Conservation (phyloP, 2,113 vertebrate genomes). For the Oophaga pumilio region DNA sequence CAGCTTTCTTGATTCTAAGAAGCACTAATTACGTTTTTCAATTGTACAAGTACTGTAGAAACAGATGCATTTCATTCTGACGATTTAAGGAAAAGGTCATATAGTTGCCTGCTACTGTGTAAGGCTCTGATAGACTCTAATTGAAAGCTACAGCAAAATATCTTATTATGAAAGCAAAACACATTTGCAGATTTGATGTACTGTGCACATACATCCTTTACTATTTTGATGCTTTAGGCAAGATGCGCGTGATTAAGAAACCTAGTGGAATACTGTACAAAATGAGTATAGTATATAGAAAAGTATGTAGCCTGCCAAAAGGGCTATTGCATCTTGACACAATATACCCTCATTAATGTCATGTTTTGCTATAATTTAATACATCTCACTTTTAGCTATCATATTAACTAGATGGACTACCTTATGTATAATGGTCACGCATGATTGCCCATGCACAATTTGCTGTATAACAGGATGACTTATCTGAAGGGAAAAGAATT, state of each 20-base stretch:
- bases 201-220: background rate
- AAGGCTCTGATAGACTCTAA: constrained; percentile 1
- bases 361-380: constrained; percentile 51
- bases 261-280: constrained; percentile 22
- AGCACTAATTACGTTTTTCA: too few relatives aligned
- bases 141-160: background rate
- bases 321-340: constrained; percentile 45
- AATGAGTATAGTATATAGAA: constrained; percentile 28
- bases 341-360: constrained; percentile 46
- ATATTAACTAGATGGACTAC: constrained; percentile 48
- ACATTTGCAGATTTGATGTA: constrained; percentile 22
- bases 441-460: constrained; percentile 24
- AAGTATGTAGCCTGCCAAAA: constrained; percentile 45
- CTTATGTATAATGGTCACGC: constrained; percentile 48
- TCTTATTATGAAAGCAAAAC: constrained; percentile 19
- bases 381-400: constrained; percentile 35
- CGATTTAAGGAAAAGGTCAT: background rate
- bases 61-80: background rate
- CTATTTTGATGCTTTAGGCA: constrained; percentile 30
- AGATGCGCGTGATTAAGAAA: constrained; percentile 40
- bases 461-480: constrained; percentile 19
- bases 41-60: background rate
- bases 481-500: constrained; percentile 31
- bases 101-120: background rate
- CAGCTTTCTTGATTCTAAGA: background rate